phyloP scores from a whole-genome alignment of 2,797 vertebrate genomes.

The Sebastes aleutianus region DNA sequence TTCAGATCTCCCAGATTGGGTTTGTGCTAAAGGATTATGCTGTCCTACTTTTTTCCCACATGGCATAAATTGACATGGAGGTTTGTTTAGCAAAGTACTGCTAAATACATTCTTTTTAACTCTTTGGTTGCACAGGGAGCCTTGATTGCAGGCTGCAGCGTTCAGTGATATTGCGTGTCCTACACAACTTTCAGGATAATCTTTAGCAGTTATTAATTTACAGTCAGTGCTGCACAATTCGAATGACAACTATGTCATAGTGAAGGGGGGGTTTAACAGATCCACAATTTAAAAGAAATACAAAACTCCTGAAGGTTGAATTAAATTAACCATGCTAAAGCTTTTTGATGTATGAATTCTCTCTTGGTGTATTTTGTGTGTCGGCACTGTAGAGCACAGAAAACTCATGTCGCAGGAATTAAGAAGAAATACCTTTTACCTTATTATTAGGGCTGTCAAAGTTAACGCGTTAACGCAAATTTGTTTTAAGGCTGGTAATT shows the following conservation, averaged over 20 bases:
- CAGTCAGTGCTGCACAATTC: background rate
- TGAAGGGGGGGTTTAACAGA: background rate
- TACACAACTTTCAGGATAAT: constrained; percentile 9
- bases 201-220: constrained; percentile 16
- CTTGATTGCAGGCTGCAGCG: constrained; percentile 45
- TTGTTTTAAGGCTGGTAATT: too few species aligned
- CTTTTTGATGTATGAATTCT: background rate
- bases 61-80: constrained; percentile 81
- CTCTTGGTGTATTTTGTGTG: background rate
- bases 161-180: background rate
- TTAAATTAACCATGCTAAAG: background rate
- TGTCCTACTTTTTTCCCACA: constrained; percentile 86
- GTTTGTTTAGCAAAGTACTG: constrained; percentile 77
- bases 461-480: too few species aligned
- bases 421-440: background rate
- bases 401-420: background rate
- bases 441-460: too few species aligned
- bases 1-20: constrained; percentile 87
- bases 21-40: constrained; percentile 85
- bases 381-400: background rate
- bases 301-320: background rate
- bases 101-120: constrained; percentile 76
- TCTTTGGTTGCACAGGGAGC: constrained; percentile 40
- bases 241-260: constrained; percentile 3
- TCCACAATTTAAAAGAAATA: background rate